A percentile compares a stretch with the other conserved stretches of the same genome.
phyloP scores from a whole-genome alignment of 1,140 invertebrate genomes.

The Lepeophtheirus salmonis region DNA sequence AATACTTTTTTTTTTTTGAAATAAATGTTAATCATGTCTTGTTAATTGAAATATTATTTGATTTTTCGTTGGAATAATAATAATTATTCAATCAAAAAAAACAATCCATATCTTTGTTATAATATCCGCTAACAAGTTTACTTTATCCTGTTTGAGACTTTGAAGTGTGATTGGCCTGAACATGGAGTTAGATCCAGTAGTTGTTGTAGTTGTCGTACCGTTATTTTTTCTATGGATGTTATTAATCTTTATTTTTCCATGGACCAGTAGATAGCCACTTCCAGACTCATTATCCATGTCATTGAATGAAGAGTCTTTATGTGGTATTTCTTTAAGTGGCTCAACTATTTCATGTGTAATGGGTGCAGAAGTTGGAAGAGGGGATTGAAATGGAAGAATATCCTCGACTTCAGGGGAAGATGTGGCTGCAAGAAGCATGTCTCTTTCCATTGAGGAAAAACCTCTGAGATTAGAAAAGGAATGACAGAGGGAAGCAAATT shows the following conservation, averaged over 20 bases:
- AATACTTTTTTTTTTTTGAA: background rate
- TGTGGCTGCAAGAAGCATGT: background rate
- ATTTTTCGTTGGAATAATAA: background rate
- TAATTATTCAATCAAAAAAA: background rate
- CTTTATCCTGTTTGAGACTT: background rate
- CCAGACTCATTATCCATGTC: background rate
- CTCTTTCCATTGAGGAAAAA: background rate
- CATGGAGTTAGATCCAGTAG: too few relatives aligned
- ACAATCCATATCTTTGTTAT: background rate
- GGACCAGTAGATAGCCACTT: background rate
- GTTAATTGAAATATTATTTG: background rate
- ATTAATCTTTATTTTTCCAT: background rate
- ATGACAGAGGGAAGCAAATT: background rate
- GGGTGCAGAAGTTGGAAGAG: background rate
- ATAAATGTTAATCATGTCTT: background rate
- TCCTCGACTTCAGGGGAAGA: background rate
- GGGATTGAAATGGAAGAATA: background rate
- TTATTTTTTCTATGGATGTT: too few relatives aligned
- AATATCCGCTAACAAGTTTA: background rate
- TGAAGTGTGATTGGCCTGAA: background rate
- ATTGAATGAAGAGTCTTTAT: too few relatives aligned
- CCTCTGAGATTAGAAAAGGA: background rate
- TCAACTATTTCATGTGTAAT: background rate
- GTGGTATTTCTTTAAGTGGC: background rate
- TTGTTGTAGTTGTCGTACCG: too few relatives aligned